Conservation (phyloP, 2,797 vertebrate species). For the Myioborus miniatus region DNA sequence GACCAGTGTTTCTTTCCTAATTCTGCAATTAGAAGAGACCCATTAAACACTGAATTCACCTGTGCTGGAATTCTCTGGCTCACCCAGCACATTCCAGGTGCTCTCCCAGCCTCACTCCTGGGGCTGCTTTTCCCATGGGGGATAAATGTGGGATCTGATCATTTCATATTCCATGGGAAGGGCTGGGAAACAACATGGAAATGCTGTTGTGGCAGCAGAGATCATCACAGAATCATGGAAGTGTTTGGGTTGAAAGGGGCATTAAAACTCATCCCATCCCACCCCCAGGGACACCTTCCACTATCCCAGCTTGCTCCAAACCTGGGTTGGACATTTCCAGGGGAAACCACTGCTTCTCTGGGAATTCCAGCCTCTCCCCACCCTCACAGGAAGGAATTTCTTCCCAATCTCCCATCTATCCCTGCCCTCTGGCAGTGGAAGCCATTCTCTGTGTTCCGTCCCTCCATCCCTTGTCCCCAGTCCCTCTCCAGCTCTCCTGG, state of each 20-base stretch:
- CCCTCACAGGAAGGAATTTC: rapidly evolving
- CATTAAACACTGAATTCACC: background rate
- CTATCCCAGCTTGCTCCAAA: background rate
- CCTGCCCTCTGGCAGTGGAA: background rate
- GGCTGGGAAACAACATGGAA: background rate
- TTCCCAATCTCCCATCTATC: rapidly evolving
- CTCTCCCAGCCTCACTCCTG: background rate
- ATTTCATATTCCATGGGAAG: background rate
- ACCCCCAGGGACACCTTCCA: background rate
- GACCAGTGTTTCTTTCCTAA: background rate
- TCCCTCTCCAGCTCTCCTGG: background rate
- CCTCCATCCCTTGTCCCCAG: background rate
- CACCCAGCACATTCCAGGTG: background rate
- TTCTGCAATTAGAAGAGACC: background rate
- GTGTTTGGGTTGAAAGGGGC: background rate
- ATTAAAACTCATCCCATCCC: background rate
- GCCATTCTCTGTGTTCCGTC: background rate
- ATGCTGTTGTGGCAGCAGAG: background rate
- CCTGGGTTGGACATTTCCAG: background rate
- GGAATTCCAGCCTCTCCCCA: background rate
- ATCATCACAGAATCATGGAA: background rate
- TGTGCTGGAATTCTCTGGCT: background rate
- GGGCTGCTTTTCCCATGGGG: background rate
- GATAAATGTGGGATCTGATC: rapidly evolving
- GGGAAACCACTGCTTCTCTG: background rate